Percentiles rank a stretch among this genome's conserved stretches.
These are phyloP conservation scores for Lepidostoma basale DNA, from an alignment of 1,140 invertebrate species.

Conservation along the genomic window DNA sequence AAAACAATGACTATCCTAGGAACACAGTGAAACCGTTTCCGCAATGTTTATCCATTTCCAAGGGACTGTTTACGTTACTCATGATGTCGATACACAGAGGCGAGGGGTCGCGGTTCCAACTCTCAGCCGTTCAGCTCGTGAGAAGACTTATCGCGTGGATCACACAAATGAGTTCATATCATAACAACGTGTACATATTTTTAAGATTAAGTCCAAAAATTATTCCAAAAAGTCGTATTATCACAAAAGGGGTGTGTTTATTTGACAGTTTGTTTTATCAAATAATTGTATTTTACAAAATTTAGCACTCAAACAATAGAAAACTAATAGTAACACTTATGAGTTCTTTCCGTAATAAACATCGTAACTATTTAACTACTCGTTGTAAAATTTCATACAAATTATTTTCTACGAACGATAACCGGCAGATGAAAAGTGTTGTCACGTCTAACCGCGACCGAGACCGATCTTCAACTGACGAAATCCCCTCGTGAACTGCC, in stretches of 20 bases:
- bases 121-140: no score
- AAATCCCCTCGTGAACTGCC: constrained; percentile 33
- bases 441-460: constrained; percentile 23
- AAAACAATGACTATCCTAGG: no score
- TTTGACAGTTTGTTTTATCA: constrained; percentile 11
- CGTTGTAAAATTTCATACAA: constrained; percentile 18
- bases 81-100: constrained; percentile 16
- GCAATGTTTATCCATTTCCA: constrained; percentile 24
- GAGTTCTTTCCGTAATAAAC: constrained; percentile 12
- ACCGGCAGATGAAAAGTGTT: constrained; percentile 22
- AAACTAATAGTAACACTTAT: background rate
- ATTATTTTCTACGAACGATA: constrained; percentile 34
- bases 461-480: constrained; percentile 39
- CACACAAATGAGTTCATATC: no score
- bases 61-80: background rate
- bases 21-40: no score
- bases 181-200: no score
- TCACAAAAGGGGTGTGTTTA: constrained; percentile 32
- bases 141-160: no score
- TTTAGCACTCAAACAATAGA: background rate
- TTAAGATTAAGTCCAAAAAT: background rate
- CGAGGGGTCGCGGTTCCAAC: no score
- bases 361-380: constrained; percentile 4
- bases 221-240: background rate
- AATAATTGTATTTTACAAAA: background rate